Conservation (phyloP, 1,140 invertebrate genomes). For the Cydia amplana region DNA sequence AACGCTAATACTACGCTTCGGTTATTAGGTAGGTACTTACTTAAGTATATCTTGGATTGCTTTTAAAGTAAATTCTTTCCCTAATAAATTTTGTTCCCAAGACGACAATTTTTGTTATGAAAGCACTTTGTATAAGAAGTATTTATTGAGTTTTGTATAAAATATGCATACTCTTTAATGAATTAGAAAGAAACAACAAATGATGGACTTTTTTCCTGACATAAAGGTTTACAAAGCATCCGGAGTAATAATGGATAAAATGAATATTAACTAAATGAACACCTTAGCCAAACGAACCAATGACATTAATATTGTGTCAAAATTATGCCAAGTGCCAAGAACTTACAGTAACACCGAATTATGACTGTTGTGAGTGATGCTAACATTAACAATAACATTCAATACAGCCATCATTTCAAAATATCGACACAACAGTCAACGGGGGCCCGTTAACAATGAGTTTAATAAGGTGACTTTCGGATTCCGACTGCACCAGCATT, state of each 20-base stretch:
- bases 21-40: background rate
- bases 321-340: too few relatives aligned
- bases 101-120: constrained; percentile 13
- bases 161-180: too few relatives aligned
- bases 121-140: background rate
- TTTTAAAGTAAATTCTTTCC: background rate
- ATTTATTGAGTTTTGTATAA: too few relatives aligned
- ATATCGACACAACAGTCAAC: constrained; percentile 15
- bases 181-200: background rate
- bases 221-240: too few relatives aligned
- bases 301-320: too few relatives aligned
- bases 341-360: background rate
- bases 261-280: too few relatives aligned
- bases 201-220: background rate
- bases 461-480: constrained; percentile 53
- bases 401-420: background rate
- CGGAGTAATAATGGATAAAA: too few relatives aligned
- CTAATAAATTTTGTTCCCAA: background rate
- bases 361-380: too few relatives aligned
- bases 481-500: background rate
- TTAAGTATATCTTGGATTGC: background rate
- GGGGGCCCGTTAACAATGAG: constrained; percentile 47
- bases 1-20: constrained; percentile 39
- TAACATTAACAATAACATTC: too few relatives aligned
- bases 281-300: too few relatives aligned